Evolutionary conservation across 2,888 invertebrate species (phyloP).

Genomic region (Neuroscelio doddi): DNA sequence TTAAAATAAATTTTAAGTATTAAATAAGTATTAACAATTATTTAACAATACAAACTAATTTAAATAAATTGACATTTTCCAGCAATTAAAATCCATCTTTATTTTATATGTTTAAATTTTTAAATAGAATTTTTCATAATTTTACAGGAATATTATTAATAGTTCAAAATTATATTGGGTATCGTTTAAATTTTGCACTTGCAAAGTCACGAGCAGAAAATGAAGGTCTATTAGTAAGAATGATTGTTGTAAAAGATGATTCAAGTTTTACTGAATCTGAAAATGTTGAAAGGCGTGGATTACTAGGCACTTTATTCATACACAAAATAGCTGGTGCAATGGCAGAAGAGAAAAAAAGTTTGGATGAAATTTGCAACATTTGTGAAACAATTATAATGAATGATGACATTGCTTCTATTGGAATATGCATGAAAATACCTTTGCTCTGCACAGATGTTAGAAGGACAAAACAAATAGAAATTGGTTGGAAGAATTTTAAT

Average conservation of each 20-base stretch:
- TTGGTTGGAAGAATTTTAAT: constrained; percentile 51
- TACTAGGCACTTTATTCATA: constrained; percentile 75
- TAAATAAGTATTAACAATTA: too few relatives aligned
- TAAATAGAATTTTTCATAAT: too few relatives aligned
- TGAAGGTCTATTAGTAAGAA: constrained; percentile 74
- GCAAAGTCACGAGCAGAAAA: constrained; percentile 81
- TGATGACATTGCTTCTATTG: constrained; percentile 41
- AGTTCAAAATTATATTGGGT: constrained; percentile 82
- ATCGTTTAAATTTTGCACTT: constrained; percentile 83
- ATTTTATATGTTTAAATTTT: too few relatives aligned
- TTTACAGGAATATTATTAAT: constrained; percentile 78
- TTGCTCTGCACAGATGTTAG: constrained; percentile 5
- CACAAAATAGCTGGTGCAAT: constrained; percentile 84
- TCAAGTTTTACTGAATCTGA: constrained; percentile 39
- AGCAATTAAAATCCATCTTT: too few relatives aligned
- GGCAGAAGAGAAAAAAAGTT: constrained; percentile 76
- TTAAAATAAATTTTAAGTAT: too few relatives aligned
- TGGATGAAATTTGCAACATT: constrained; percentile 75
- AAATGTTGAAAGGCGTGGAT: constrained; percentile 64
- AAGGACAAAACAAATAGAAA: constrained; percentile 27
- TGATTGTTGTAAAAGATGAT: constrained; percentile 81
- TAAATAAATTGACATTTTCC: too few relatives aligned
- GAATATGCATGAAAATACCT: constrained; percentile 39
- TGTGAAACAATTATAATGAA: constrained; percentile 60
- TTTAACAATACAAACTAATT: too few relatives aligned